phyloP scores from a whole-genome alignment of 2,888 invertebrate genomes.

The Nemotelus pantherinus region DNA sequence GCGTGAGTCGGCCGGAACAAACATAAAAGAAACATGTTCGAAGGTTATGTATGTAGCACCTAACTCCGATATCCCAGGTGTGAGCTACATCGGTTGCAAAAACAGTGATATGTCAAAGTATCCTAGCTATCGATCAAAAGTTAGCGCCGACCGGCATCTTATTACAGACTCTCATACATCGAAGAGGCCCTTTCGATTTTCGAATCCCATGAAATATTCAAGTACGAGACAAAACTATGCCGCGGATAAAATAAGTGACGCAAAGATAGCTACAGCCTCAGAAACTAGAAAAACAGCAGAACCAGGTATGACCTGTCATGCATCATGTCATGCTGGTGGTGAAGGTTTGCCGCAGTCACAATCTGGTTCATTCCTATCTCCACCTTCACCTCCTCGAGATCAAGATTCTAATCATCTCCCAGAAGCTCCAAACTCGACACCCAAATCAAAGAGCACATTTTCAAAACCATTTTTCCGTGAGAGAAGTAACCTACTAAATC shows the following conservation, averaged over 20 bases:
- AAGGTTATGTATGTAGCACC: conserved; percentile 30
- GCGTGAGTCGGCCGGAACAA: neutral
- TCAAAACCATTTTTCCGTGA: neutral
- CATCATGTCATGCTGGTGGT: no score
- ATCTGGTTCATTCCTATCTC: no score
- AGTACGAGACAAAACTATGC: neutral
- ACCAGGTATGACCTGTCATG: neutral
- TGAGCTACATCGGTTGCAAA: conserved; percentile 30
- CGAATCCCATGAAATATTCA: neutral
- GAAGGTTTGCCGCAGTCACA: no score
- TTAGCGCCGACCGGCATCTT: neutral
- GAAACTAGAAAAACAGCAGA: neutral
- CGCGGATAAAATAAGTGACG: neutral
- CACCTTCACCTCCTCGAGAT: no score
- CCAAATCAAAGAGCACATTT: neutral
- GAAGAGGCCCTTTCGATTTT: neutral
- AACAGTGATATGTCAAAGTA: conserved; percentile 28
- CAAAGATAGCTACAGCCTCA: neutral
- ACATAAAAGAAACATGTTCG: conserved; percentile 4
- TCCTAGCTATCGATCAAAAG: conserved; percentile 9
- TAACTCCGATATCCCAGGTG: conserved; percentile 13
- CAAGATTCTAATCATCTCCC: no score
- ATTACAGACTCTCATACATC: conserved; percentile 6
- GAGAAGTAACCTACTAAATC: neutral
- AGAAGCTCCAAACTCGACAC: no score